Base-by-base conservation (phyloP, 2,113 vertebrate genomes). In the Sinocyclocheilus grahami region DNA sequence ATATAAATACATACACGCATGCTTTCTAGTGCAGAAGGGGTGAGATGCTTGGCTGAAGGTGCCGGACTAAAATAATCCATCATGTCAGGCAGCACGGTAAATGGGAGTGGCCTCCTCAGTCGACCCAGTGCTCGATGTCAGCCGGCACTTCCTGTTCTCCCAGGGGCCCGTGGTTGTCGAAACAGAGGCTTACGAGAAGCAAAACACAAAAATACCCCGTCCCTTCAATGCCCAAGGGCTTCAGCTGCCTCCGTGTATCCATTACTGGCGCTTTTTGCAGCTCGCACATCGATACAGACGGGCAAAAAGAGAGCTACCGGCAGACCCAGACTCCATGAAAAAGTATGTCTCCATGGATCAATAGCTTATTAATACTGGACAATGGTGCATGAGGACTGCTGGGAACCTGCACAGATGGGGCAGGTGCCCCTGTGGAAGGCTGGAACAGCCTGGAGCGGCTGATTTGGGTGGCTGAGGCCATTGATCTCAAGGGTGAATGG, bases 321-420 rank as follows among this genome's bases (percentile, higher is more conserved):
- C 87, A 89, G 92, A 92, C 89, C 92, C 91, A 92, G 90, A 89
- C 91, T 91, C 92, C 27, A 27, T 93, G 93, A 94, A 92, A 93
- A 93, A 94, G 92, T 91, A 83, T 91, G 92, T 94, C 93, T 93
- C 89, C 88, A 88, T 78, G 92, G 93, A 91, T 95, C 95, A 92
- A 93, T 95, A 94, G 94, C 89, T 92, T 94, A 93, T 94, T 94
- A 95, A 94, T 93, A 93, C 91, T 90, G 91, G 92, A 94, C 93
- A 94, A 93, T 86, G 85, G 87, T 81, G 79, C 83, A 83, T 33
- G 58, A 48, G 60, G 1, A 33, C 67, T 79, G 79, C 63, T 33
- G 71, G n/a, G 83, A 83, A 53, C 85, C 76, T 37, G 65, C 72
- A 77, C 63, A 85, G 80, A 86, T 65, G 83, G 78, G 72, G 63